A percentile compares a stretch with the other conserved stretches of the same genome.
Evolutionary conservation across 2,113 vertebrate genomes (phyloP).

Genomic region (Aspidoscelis tigris): DNA sequence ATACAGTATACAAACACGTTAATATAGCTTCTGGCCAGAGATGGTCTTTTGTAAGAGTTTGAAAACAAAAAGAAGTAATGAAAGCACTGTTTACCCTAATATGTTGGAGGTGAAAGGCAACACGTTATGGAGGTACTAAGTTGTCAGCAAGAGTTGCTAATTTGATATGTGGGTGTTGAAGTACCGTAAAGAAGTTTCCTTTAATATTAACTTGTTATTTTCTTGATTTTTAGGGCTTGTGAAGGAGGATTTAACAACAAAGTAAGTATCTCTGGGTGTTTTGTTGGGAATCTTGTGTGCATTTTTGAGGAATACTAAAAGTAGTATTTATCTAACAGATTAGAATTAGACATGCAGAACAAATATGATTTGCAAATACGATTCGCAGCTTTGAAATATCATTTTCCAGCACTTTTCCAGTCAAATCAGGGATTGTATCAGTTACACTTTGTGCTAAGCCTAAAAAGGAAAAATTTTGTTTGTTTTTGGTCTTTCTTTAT

Average conservation of each 20-base stretch:
- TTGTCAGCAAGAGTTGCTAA: conserved; percentile 17
- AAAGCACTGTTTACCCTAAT: not conserved
- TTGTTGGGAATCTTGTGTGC: not conserved
- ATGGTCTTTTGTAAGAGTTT: not conserved
- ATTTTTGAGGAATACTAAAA: conserved; percentile 34
- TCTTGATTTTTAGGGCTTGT: conserved; percentile 34
- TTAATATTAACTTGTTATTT: conserved; percentile 33
- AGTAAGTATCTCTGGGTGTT: conserved; percentile 32
- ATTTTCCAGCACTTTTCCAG: not conserved
- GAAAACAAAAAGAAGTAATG: not conserved
- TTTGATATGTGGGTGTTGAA: not conserved
- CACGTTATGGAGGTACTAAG: not conserved
- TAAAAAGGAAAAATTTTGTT: conserved; percentile 41
- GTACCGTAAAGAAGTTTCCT: conserved; percentile 18
- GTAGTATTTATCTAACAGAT: conserved; percentile 29
- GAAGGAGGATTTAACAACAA: conserved; percentile 25
- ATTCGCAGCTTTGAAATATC: conserved; percentile 25
- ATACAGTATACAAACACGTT: conserved; percentile 17
- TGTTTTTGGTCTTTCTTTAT: conserved; percentile 22
- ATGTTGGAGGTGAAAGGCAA: conserved; percentile 22
- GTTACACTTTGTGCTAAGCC: conserved; percentile 37
- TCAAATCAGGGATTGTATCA: conserved; percentile 33
- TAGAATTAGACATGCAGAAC: conserved; percentile 31
- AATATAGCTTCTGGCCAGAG: conserved; percentile 1
- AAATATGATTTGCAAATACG: conserved; percentile 18